A percentile compares a stretch with the other conserved stretches of the same genome.
phyloP scores from a whole-genome alignment of 2,888 invertebrate genomes.

The Choreutis nemorana region DNA sequence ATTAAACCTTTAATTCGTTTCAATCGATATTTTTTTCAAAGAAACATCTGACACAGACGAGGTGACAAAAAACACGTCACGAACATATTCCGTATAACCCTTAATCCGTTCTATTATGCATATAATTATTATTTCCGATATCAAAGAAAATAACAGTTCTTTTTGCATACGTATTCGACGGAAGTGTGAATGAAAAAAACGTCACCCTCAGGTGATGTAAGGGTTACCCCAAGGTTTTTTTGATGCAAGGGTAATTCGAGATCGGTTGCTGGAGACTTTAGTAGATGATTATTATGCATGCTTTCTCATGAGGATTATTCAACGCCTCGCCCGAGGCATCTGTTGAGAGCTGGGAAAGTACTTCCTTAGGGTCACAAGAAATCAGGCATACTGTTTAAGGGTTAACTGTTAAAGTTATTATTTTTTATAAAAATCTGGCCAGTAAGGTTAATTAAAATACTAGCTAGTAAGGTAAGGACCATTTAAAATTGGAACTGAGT shows the following conservation, averaged over 20 bases:
- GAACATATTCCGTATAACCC: slow-evolving; percentile 39
- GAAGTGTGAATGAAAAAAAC: slow-evolving; percentile 64
- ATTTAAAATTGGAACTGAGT: background rate
- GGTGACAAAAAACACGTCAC: slow-evolving; percentile 56
- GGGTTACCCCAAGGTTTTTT: slow-evolving; percentile 51
- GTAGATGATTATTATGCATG: slow-evolving; percentile 59
- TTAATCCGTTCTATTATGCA: slow-evolving; percentile 64
- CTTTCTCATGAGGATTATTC: slow-evolving; percentile 59
- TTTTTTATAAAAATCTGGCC: too few relatives aligned
- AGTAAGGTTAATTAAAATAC: too few relatives aligned
- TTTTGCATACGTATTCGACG: slow-evolving; percentile 62
- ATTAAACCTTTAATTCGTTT: slow-evolving; percentile 29
- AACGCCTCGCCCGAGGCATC: slow-evolving; percentile 40
- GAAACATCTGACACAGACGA: slow-evolving; percentile 50
- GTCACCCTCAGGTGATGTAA: slow-evolving; percentile 56
- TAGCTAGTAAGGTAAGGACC: background rate
- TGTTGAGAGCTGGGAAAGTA: slow-evolving; percentile 27
- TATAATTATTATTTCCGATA: slow-evolving; percentile 67
- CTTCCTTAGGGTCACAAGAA: slow-evolving; percentile 34
- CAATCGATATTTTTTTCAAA: slow-evolving; percentile 31
- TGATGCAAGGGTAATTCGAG: slow-evolving; percentile 46
- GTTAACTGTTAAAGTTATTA: slow-evolving; percentile 35
- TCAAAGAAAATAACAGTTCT: slow-evolving; percentile 61
- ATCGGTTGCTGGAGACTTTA: slow-evolving; percentile 37
- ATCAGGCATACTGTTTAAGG: slow-evolving; percentile 25